phyloP scores from a whole-genome alignment of 2,113 vertebrate species.

The Holacanthus passer region DNA sequence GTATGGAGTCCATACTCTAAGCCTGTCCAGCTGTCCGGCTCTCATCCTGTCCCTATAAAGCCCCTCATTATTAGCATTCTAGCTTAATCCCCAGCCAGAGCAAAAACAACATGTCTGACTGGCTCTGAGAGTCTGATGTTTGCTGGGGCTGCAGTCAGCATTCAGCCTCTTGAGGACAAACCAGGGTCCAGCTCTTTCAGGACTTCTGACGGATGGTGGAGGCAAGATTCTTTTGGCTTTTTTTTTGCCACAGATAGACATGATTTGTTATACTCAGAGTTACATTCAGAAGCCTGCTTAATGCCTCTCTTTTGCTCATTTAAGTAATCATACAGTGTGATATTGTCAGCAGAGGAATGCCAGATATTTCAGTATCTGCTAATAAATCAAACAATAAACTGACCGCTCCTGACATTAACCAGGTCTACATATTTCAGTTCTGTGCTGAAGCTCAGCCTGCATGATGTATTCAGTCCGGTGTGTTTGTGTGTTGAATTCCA shows the following conservation, averaged over 20 bases:
- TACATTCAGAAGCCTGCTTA: constrained; percentile 4
- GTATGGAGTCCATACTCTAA: constrained; percentile 72
- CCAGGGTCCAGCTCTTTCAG: constrained; percentile 13
- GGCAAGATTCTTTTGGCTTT: neutral
- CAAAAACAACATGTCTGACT: constrained; percentile 73
- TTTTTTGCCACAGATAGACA: constrained; percentile 14
- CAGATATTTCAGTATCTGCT: constrained; percentile 17
- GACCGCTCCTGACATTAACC: constrained; percentile 23
- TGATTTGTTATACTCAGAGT: constrained; percentile 21
- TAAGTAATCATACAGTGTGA: neutral
- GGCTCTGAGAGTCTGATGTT: constrained; percentile 49
- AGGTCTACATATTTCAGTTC: constrained; percentile 55
- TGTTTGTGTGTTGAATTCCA: constrained; percentile 81
- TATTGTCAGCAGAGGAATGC: constrained; percentile 19
- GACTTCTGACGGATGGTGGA: constrained; percentile 4
- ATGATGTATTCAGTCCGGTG: constrained; percentile 74
- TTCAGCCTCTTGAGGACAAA: constrained; percentile 52
- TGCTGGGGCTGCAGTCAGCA: constrained; percentile 52
- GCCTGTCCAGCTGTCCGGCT: constrained; percentile 67
- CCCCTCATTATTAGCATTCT: constrained; percentile 76
- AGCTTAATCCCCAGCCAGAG: constrained; percentile 72
- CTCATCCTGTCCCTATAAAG: constrained; percentile 65
- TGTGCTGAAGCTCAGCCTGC: constrained; percentile 51
- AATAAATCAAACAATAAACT: constrained; percentile 17
- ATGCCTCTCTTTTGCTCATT: constrained; percentile 3